Evolutionary conservation across 1,140 invertebrate genomes (phyloP), one percentile per base, ranked within the genome.

Genomic region (Ericerus pela): DNA sequence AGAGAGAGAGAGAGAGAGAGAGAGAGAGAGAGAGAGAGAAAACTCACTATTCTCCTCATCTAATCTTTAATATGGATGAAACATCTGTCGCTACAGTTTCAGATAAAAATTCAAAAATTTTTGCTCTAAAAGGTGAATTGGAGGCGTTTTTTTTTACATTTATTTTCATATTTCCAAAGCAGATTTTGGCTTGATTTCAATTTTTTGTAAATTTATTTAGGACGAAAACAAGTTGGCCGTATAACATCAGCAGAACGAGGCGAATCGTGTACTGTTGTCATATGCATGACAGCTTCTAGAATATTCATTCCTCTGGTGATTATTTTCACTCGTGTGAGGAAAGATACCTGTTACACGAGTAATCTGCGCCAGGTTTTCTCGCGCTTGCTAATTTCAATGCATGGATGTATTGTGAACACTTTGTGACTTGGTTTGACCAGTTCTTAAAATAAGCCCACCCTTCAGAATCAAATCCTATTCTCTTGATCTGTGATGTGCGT

Each of bases 51-150:
- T n/a, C n/a, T n/a, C n/a, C n/a, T n/a, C n/a, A n/a, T n/a, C 47
- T 56, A 31, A 67, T 68, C 18, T 70, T 62, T 53, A 69, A 69
- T 55, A 62, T 63, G 22, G 68, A 70, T 54, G 65, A 68, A 58
- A 65, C 64, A 26, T 64, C 64, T 5, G 60, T 65, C n/a, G 61
- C 60, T 16, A 60, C 55, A 3, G 64, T 66, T 10, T 59, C 59
- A 36, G 62, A 65, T 55, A 61, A 57, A 59, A 54, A 57, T 20
- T 51, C 57, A 51, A 65, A 63, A 62, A 58, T 53, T 60, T 63
- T 26, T 20, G 67, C 51, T 57, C 56, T n/a, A n/a, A n/a, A n/a
- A n/a, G n/a, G n/a, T n/a, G n/a, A n/a, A n/a, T n/a, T n/a, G n/a
- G n/a, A n/a, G n/a, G n/a, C n/a, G n/a, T n/a, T n/a, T n/a, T n/a